A percentile compares a stretch with the other conserved stretches of the same genome.
Evolutionary conservation across 2,888 invertebrate genomes (phyloP).

Genomic region (Herminia tarsipennalis): DNA sequence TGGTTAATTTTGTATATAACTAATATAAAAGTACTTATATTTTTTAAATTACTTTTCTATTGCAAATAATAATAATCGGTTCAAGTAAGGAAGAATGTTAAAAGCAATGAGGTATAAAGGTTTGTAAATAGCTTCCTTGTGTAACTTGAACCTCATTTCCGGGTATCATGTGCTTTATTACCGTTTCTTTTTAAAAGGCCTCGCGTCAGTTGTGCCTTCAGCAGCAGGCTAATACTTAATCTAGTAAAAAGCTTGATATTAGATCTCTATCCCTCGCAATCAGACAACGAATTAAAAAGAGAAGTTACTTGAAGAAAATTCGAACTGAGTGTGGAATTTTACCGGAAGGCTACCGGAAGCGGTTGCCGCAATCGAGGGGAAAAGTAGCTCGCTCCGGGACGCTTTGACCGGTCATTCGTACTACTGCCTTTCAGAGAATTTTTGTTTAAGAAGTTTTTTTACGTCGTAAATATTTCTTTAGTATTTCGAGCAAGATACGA

Average conservation of each 20-base stretch:
- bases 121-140: too few relatives aligned
- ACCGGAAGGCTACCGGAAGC: slow-evolving; percentile 64
- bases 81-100: too few relatives aligned
- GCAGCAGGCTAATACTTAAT: slow-evolving; percentile 13
- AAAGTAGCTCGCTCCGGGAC: slow-evolving; percentile 64
- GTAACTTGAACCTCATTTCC: too few relatives aligned
- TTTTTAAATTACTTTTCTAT: too few relatives aligned
- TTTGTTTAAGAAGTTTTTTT: slow-evolving; percentile 46
- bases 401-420: slow-evolving; percentile 72
- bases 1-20: too few relatives aligned
- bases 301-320: slow-evolving; percentile 51
- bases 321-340: slow-evolving; percentile 58
- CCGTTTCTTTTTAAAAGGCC: neutral
- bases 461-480: slow-evolving; percentile 40
- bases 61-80: too few relatives aligned
- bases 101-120: too few relatives aligned
- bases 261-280: slow-evolving; percentile 40
- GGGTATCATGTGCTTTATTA: too few relatives aligned
- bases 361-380: slow-evolving; percentile 69
- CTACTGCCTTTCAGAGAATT: slow-evolving; percentile 45
- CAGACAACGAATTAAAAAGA: slow-evolving; percentile 52
- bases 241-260: slow-evolving; percentile 24
- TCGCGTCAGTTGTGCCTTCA: neutral
- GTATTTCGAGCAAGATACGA: slow-evolving; percentile 2
- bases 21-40: too few relatives aligned